Percentiles rank a stretch among this genome's conserved stretches.
phyloP scores from a whole-genome alignment of 2,797 vertebrate genomes.

The Manis pentadactyla region DNA sequence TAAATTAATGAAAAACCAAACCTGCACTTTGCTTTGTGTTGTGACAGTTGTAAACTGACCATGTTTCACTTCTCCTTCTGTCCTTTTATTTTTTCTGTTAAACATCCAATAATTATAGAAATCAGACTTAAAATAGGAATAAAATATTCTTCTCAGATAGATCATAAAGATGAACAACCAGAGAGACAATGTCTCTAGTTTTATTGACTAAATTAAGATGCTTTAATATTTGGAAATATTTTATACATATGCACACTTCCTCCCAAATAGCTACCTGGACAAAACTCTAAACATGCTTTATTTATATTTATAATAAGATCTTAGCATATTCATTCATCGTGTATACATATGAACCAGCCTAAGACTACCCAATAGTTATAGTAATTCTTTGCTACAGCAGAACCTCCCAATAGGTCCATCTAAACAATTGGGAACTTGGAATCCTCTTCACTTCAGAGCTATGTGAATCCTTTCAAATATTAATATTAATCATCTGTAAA shows the following conservation, averaged over 20 bases:
- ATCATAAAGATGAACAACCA: neutral
- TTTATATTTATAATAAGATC: slow-evolving; percentile 59
- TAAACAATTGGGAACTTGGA: neutral
- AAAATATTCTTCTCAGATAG: neutral
- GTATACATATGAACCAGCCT: neutral
- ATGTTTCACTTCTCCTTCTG: neutral
- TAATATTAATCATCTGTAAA: slow-evolving; percentile 69
- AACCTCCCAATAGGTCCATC: slow-evolving; percentile 40
- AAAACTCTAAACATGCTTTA: slow-evolving; percentile 62
- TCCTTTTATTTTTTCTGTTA: neutral
- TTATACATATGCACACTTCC: neutral
- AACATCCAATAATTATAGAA: slow-evolving; percentile 23
- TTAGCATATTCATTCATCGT: slow-evolving; percentile 62
- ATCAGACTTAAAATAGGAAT: slow-evolving; percentile 8
- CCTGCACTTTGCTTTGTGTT: neutral
- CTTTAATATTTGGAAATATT: slow-evolving; percentile 48
- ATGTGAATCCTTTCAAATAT: slow-evolving; percentile 15
- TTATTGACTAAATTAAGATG: slow-evolving; percentile 19
- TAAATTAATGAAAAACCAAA: neutral
- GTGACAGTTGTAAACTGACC: neutral
- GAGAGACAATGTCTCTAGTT: neutral
- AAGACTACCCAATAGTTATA: neutral
- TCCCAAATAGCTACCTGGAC: slow-evolving; percentile 38
- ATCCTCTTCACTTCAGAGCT: slow-evolving; percentile 1
- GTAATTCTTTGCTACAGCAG: slow-evolving; percentile 65